A percentile compares a stretch with the other conserved stretches of the same genome.
Evolutionary conservation across 2,797 vertebrate genomes (phyloP).

Genomic region (Thamnophis elegans): DNA sequence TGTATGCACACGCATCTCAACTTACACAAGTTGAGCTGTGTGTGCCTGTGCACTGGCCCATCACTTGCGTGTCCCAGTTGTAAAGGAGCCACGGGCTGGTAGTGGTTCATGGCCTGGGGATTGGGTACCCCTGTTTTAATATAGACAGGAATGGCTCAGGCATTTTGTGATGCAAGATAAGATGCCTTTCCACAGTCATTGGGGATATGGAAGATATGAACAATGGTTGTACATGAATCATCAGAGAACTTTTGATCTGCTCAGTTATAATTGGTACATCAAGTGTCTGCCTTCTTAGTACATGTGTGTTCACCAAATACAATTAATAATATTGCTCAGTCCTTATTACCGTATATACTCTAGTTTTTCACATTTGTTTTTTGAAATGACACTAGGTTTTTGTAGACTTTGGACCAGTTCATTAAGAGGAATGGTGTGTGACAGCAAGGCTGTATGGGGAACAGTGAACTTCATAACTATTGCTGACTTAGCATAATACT

Average conservation of each 20-base stretch:
- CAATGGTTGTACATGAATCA: slow-evolving; percentile 35
- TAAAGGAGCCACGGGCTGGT: too few species aligned
- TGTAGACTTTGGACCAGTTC: slow-evolving; percentile 26
- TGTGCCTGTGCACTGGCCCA: accelerated
- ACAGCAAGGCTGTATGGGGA: slow-evolving; percentile 12
- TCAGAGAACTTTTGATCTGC: not conserved
- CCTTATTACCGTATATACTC: slow-evolving; percentile 10
- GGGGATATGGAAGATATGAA: not conserved
- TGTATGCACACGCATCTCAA: too few species aligned
- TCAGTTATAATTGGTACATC: slow-evolving; percentile 21
- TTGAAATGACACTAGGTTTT: not conserved
- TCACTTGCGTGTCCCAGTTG: too few species aligned
- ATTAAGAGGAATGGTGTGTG: not conserved
- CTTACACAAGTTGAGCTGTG: too few species aligned
- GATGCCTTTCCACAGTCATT: not conserved
- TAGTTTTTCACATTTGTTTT: not conserved
- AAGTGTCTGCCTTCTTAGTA: not conserved
- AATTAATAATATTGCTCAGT: slow-evolving; percentile 19
- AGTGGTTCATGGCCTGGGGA: too few species aligned
- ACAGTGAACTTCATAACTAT: not conserved
- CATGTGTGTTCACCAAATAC: not conserved
- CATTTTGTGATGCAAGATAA: not conserved
- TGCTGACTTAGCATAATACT: not conserved
- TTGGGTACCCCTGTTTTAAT: not conserved
- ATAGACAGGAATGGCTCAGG: not conserved